Base-by-base conservation (phyloP, 2,797 vertebrate species). In the Enteromius thamalakanensis region DNA sequence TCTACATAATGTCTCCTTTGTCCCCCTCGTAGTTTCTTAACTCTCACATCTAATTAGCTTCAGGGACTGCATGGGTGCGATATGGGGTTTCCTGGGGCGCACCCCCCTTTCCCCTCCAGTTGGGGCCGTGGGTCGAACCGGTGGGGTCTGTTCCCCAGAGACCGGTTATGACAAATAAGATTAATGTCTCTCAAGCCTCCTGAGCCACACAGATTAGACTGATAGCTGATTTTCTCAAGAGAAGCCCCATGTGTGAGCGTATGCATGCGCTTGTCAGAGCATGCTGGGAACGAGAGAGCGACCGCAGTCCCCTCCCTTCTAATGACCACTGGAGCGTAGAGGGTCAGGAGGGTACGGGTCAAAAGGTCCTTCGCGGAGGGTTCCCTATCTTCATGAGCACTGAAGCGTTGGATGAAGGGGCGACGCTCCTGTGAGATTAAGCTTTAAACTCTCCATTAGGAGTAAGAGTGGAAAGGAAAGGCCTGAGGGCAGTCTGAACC, bases 91-190 rank as follows among this genome's bases (percentile, higher is more conserved):
- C 62, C 62, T 1, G 62, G 79, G 76, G 79, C 64, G 60, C 29
- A 51, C 29, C 58, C 70, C 77, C 68, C 45, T 40, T 53, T 29
- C 75, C 82, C 81, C 82, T 60, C 81, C 86, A 87, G 79, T 79
- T 74, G 82, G 82, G 81, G 76, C 37, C 10, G 58, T 67, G 82
- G 87, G 76, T 78, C 60, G 68, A 67, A 51, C 62, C 74, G 17
- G 79, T 81, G 75, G 69, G 84, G 84, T 85, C 82, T 62, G 8
- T 86, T 94, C 94, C 91, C 94, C 74, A 70, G 93, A 93, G 94
- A 94, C 91, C 90, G 90, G 94, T 94, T 95, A 95, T 94, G 94
- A 95, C 94, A 95, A 95, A 95, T 94, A 95, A 95, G 94, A 95
- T 94, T 94, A 94, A 95, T 94, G 94, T 94, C 93, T 91, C 90